Percentiles rank a stretch among this genome's conserved stretches.
These are phyloP conservation scores for Nothobranchius furzeri DNA, from an alignment of 2,113 vertebrate species.

Conservation along the genomic window DNA sequence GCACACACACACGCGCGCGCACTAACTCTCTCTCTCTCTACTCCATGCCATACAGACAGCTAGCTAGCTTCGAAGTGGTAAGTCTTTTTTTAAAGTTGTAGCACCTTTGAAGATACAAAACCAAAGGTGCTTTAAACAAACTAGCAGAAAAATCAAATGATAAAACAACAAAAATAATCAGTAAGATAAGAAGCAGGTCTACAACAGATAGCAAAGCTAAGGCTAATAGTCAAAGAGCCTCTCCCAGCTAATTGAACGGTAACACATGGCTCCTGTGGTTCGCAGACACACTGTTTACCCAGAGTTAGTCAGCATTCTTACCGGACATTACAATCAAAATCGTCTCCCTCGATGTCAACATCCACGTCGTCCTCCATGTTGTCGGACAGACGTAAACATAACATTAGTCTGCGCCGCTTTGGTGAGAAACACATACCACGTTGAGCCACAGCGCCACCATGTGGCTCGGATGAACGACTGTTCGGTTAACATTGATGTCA, in stretches of 20 bases:
- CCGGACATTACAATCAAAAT: conserved; percentile 60
- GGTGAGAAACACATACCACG: too few species aligned
- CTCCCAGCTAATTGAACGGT: fast-evolving
- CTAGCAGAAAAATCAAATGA: too few species aligned
- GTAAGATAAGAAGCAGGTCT: too few species aligned
- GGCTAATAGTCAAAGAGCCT: neutral
- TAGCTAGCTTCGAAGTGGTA: too few species aligned
- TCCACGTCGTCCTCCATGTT: conserved; percentile 87
- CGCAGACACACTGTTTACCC: fast-evolving
- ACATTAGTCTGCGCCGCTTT: neutral
- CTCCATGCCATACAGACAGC: too few species aligned
- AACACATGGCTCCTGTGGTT: neutral
- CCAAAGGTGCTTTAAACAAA: too few species aligned
- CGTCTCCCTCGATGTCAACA: conserved; percentile 93
- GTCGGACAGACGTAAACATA: conserved; percentile 45
- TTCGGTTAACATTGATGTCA: neutral
- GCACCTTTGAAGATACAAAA: too few species aligned
- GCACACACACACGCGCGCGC: too few species aligned
- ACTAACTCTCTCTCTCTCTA: too few species aligned
- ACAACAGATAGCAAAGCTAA: too few species aligned
- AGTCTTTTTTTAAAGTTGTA: too few species aligned
- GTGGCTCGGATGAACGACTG: conserved; percentile 8
- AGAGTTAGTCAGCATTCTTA: neutral
- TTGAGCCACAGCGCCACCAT: conserved; percentile 38
- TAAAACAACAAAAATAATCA: too few species aligned